A percentile compares a stretch with the other conserved stretches of the same genome.
Conservation (phyloP, 2,113 vertebrate species). For the Camelus dromedarius region DNA sequence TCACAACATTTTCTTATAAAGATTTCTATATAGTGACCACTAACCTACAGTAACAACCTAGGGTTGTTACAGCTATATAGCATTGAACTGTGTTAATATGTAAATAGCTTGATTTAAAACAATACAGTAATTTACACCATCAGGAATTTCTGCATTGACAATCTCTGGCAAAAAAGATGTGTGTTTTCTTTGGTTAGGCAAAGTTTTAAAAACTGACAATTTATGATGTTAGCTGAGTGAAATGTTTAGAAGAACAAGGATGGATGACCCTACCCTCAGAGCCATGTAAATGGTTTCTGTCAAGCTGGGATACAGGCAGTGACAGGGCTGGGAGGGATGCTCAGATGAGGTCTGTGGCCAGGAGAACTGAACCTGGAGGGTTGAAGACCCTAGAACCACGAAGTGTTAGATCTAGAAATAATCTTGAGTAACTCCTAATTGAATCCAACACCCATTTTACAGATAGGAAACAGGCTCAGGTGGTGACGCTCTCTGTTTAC, state of each 20-base stretch:
- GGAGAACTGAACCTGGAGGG: not conserved
- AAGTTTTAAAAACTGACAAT: not conserved
- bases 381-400: not conserved
- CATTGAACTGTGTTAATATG: not conserved
- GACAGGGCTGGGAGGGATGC: not conserved
- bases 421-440: not conserved
- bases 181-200: not conserved
- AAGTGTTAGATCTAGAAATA: not conserved
- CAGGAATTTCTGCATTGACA: not conserved
- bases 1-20: not conserved
- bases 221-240: not conserved
- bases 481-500: not conserved
- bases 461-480: not conserved
- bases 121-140: not conserved
- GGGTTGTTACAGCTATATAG: not conserved
- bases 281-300: not conserved
- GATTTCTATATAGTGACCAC: not conserved
- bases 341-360: not conserved
- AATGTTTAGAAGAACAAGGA: not conserved
- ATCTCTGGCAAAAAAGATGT: not conserved
- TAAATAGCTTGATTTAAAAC: slow-evolving; percentile 3
- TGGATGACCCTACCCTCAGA: not conserved
- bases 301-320: not conserved
- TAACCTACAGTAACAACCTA: not conserved
- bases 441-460: not conserved